Evolutionary conservation across 2,113 vertebrate genomes (phyloP).

Genomic region (Ophiodon elongatus): DNA sequence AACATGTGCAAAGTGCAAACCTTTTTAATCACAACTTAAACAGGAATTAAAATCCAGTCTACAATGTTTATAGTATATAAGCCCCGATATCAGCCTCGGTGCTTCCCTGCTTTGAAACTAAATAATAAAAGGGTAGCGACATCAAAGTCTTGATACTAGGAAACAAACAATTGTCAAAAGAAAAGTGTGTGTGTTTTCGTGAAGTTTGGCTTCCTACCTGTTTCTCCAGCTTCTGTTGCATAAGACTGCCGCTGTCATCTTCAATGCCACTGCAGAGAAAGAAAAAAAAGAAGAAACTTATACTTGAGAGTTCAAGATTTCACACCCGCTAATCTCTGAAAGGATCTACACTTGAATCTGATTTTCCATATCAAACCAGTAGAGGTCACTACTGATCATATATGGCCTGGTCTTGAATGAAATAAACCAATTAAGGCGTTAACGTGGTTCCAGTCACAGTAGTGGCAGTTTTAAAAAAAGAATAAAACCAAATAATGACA

Average conservation of each 20-base stretch:
- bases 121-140: not conserved
- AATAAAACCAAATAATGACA: not conserved
- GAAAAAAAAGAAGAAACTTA: constrained; percentile 9
- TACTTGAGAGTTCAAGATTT: not conserved
- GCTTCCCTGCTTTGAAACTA: not conserved
- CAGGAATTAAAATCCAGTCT: too few relatives aligned
- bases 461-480: not conserved
- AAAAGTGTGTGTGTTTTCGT: not conserved
- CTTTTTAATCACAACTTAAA: not conserved
- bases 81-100: too few relatives aligned
- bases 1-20: not conserved
- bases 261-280: constrained; percentile 85
- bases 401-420: not conserved
- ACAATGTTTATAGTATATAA: too few relatives aligned
- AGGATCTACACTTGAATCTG: not conserved
- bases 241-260: constrained; percentile 89
- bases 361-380: constrained; percentile 28
- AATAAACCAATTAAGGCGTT: not conserved
- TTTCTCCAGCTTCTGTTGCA: constrained; percentile 94
- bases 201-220: constrained; percentile 84
- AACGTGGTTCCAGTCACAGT: not conserved
- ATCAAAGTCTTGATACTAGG: too few relatives aligned
- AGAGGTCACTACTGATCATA: constrained; percentile 39
- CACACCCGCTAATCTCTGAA: not conserved
- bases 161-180: not conserved